Evolutionary conservation across 2,888 invertebrate species (phyloP).

Genomic region (Craniophora ligustri): DNA sequence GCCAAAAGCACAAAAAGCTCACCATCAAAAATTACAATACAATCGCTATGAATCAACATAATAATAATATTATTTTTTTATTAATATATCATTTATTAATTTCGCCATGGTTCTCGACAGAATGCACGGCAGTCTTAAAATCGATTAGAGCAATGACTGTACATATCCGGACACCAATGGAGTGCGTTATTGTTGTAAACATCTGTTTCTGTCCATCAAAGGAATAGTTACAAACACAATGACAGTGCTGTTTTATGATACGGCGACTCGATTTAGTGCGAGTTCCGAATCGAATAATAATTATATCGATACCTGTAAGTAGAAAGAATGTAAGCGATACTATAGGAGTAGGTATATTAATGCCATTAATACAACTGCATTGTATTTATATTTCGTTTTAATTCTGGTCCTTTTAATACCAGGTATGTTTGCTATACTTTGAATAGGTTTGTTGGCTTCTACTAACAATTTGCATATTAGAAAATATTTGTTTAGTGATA

Average conservation of each 20-base stretch:
- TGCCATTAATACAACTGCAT: no score
- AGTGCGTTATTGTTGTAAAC: conserved; percentile 45
- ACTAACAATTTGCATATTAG: no score
- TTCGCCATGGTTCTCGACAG: conserved; percentile 14
- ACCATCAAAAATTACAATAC: background rate
- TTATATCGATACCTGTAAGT: background rate
- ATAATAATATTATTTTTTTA: conserved; percentile 11
- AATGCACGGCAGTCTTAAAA: conserved; percentile 30
- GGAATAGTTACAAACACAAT: conserved; percentile 14
- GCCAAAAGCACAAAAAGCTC: background rate
- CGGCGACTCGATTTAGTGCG: conserved; percentile 8
- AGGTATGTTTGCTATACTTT: no score
- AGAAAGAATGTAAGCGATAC: background rate
- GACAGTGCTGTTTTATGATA: conserved; percentile 21
- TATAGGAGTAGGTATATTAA: no score
- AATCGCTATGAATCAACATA: conserved; percentile 5
- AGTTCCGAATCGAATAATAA: conserved; percentile 1
- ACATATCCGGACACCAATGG: conserved; percentile 23
- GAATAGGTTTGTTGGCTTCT: no score
- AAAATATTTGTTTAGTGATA: no score
- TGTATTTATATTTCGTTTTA: no score
- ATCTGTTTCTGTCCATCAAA: conserved; percentile 44
- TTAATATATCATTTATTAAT: conserved; percentile 32
- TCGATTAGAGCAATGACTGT: conserved; percentile 53
- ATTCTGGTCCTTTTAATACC: no score